A percentile compares a stretch with the other conserved stretches of the same genome.
phyloP scores from a whole-genome alignment of 2,113 vertebrate genomes.

The Trichomycterus rosablanca region DNA sequence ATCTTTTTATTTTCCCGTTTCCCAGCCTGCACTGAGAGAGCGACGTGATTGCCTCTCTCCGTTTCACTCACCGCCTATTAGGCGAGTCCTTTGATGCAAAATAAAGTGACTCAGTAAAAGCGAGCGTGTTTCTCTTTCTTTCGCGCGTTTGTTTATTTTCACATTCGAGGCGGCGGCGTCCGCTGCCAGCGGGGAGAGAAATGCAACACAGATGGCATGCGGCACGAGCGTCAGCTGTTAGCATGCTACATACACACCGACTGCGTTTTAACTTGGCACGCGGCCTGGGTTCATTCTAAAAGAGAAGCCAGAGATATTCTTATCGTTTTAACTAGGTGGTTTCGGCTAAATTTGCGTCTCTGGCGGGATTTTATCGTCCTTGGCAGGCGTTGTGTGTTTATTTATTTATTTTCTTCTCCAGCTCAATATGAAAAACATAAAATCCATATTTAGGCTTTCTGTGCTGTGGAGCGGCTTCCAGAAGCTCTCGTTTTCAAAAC shows the following conservation, averaged over 20 bases:
- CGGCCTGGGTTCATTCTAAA: conserved; percentile 36
- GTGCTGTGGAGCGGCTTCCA: no score
- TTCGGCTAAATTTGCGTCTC: conserved; percentile 9
- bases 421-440: conserved; percentile 16
- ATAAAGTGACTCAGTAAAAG: conserved; percentile 23
- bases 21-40: conserved; percentile 4
- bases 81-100: conserved; percentile 32
- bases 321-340: conserved; percentile 35
- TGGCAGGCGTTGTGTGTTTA: no score
- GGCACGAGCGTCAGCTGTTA: conserved; percentile 38
- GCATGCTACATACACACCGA: conserved; percentile 38
- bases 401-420: neutral
- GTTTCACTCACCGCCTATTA: conserved; percentile 15
- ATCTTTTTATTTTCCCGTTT: conserved; percentile 6
- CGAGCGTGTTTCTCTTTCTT: conserved; percentile 20
- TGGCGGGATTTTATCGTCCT: no score
- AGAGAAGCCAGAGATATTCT: conserved; percentile 34
- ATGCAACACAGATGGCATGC: conserved; percentile 40
- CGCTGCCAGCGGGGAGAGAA: conserved; percentile 34
- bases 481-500: no score
- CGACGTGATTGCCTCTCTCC: conserved; percentile 2
- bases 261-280: conserved; percentile 44
- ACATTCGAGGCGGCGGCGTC: conserved; percentile 15
- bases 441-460: no score
- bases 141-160: conserved; percentile 33